A percentile compares a stretch with the other conserved stretches of the same genome.
Conservation (phyloP, 2,113 vertebrate species). For the Salvelinus alpinus region DNA sequence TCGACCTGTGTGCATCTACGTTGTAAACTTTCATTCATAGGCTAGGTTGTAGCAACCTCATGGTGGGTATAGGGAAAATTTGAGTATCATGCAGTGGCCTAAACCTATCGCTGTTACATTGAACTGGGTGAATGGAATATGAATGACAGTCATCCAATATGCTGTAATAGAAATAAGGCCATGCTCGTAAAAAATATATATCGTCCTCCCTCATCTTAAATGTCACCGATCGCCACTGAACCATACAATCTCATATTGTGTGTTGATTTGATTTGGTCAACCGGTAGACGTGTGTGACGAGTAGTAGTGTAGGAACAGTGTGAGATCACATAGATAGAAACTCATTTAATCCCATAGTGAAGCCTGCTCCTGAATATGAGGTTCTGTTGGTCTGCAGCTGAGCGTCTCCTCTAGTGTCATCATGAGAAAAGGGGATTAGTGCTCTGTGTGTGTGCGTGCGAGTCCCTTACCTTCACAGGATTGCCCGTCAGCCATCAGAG, state of each 20-base stretch:
- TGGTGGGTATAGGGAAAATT: no score
- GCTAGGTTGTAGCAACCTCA: no score
- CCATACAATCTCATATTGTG: slow-evolving; percentile 8
- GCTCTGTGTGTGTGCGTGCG: slow-evolving; percentile 12
- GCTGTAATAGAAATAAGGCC: no score
- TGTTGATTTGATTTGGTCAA: slow-evolving; percentile 2
- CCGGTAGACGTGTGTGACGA: not conserved
- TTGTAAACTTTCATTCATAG: no score
- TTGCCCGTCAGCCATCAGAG: slow-evolving; percentile 75
- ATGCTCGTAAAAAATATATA: no score
- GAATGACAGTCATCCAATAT: no score
- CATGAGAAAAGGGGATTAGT: slow-evolving; percentile 41
- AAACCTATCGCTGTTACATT: no score
- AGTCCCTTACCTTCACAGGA: slow-evolving; percentile 83
- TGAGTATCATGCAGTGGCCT: no score
- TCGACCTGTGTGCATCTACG: no score
- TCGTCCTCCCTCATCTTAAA: no score
- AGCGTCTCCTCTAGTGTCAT: slow-evolving; percentile 18
- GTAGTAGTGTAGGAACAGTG: slow-evolving; percentile 10
- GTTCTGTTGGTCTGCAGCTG: slow-evolving; percentile 1
- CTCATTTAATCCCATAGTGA: slow-evolving; percentile 23
- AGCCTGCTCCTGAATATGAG: slow-evolving; percentile 1
- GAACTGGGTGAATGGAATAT: no score
- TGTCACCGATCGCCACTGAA: not conserved
- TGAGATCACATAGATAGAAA: slow-evolving; percentile 34